Base-by-base conservation (phyloP, 2,797 vertebrate genomes). In the Xiphorhynchus erythropygius region DNA sequence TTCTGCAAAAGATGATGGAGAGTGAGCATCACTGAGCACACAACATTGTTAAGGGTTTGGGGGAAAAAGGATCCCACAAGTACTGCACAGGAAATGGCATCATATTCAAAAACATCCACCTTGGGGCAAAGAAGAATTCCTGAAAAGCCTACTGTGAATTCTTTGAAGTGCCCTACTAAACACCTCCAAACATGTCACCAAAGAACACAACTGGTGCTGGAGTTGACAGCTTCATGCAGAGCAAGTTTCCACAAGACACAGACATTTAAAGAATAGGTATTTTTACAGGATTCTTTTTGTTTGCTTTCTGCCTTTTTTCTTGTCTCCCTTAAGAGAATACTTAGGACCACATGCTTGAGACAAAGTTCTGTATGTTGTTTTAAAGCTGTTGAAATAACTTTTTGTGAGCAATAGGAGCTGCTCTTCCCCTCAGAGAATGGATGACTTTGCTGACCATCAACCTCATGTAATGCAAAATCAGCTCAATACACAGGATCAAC, bases 1-100 rank as follows among this genome's bases (percentile, higher is more conserved):
- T 99, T 98, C 99, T 99, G 96, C 71, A 94, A 96, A 94, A 94
- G 88, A 95, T 74, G 84, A 94, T 79, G 93, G 68, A 90, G 92
- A 65, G 84, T 97, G 19, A 96, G 84, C 84, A 94, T 33, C 84
- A 39, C 76, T 39, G 84, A 92, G 87, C 64, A 88, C 41, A 46
- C 7, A 28, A 88, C 39, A 92, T 5, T 18, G 25, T 50, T 49
- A 68, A 37, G 60, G 84, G 71, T 91, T 91, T 62, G 7, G 44
- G 59, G 64, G 25, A 11, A 56, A 88, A 87, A 47, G 11, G 27
- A 81, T 55, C 37, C 44, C 44, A 70, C 32, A 65, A 39, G 71
- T 56, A 74, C 32, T 1, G 2, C 41, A 41, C 16, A 64, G 53
- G 37, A 90, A 74, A 84, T 0, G 2, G n/a, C n/a, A 85, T 7